Base-by-base conservation (phyloP, 2,888 invertebrate genomes). In the Epistrophe eligans region DNA sequence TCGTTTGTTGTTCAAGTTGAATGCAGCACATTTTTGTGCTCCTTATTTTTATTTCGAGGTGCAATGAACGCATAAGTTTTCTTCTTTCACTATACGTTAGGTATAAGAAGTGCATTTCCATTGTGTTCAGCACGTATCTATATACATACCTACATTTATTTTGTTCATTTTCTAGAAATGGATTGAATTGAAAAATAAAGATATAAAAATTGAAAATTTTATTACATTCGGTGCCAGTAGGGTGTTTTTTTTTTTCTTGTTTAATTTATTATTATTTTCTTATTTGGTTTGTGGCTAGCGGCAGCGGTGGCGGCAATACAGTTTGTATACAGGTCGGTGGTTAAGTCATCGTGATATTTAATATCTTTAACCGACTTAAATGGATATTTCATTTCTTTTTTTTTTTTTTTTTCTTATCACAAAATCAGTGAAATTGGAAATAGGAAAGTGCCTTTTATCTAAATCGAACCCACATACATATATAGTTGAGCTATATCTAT, bases 21-120 rank as follows among this genome's bases (percentile, higher is more conserved):
- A 52, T 64, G 64, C 60, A 62, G 52, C 40, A 40, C 62, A 64
- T 57, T 70, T 67, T 24, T 38, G 71, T 57, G 28, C 28, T 57
- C 43, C 57, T 57, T 55, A 57, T 48, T 64, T 58, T 57, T 50
- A 79, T 58, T 79, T 76, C 55, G 66, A 80, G 60, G 84, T 80
- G 84, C 84, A 84, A 84, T 58, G 84, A 84, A 84, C 84, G 84
- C 66, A 80, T 72, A 80, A 84, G 80, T 72, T 76, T 55, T 70
- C 72, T 72, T 57, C 57, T 60, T 45, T 62, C 52, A 35, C 45
- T 43, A 19, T 43, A 38, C 2, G 24, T 24, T n/a, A 24, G 2
- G 24, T 24, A 24, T 19, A 73, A 74, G 67, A 73, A 74, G 67
- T 60, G 70, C 55, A 64, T 58, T 71, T 60, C 35, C 84, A 84